Base-by-base conservation (phyloP, 2,888 invertebrate genomes). In the Sphecodes monilicornis region DNA sequence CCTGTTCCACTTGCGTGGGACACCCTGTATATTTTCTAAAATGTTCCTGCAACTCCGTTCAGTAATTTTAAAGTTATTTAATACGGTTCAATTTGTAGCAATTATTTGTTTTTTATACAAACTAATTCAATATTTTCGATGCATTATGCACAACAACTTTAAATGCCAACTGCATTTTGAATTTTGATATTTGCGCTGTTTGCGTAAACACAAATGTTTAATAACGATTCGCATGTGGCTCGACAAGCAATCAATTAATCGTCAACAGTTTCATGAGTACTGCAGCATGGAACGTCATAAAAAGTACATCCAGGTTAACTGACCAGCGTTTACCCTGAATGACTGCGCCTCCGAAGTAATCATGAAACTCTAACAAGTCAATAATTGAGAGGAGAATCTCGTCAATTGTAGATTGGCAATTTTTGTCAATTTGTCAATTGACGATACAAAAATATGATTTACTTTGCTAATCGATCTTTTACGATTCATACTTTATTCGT, bases 241-340 rank as follows among this genome's bases (percentile, higher is more conserved):
- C 80, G 60, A 75, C 26, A 80, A 68, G 66, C 43, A 64, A 75
- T 78, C 43, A 80, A 66, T 41, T 70, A 64, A 60, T 70, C 36
- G 57, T 57, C 71, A 41, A n/a, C 70, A 68, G 75, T 84, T 71
- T 80, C 66, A 72, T 16, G 36, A 75, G 16, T 43, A 43, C 10
- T 75, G 43, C 39, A 26, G 66, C 32, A 70, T 72, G 22, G 6
- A 36, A 4, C 36, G 8, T n/a, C n/a, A 32, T 43, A 60, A 64
- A 78, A 71, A 22, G 46, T 43, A 73, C 60, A 69, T 16, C 36
- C 32, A 64, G 54, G 29, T 50, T 32, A 43, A 46, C 26, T 36
- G 46, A 13, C 16, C 66, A 66, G 1, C 36, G n/a, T 36, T 50
- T 32, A 13, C 32, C 32, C 8, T 39, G 10, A 16, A 16, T 6